Conservation (phyloP, 2,888 invertebrate genomes). For the Diarsia dahlii region DNA sequence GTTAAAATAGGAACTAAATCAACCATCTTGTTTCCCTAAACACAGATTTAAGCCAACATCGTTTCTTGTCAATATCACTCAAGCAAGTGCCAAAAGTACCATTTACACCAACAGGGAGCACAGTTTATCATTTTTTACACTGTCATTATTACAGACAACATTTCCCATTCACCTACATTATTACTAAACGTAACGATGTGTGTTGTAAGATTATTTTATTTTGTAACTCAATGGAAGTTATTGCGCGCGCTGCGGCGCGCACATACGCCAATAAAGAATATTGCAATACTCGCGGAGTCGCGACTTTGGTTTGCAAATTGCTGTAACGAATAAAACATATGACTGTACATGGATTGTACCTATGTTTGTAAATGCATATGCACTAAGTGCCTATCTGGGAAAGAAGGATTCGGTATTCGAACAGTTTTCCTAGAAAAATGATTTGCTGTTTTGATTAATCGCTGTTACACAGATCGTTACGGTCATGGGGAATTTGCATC, state of each 20-base stretch:
- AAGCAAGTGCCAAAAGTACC: neutral
- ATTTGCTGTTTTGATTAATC: constrained; percentile 8
- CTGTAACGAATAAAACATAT: neutral
- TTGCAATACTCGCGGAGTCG: constrained; percentile 44
- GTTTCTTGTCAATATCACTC: neutral
- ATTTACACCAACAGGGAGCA: no score
- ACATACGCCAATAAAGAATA: constrained; percentile 46
- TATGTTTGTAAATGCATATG: constrained; percentile 14
- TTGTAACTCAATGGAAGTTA: constrained; percentile 50
- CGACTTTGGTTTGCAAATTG: constrained; percentile 48
- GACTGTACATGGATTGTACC: no score
- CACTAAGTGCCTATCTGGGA: neutral
- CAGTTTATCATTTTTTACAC: constrained; percentile 7
- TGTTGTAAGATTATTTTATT: constrained; percentile 59
- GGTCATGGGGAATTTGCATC: constrained; percentile 21
- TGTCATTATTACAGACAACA: constrained; percentile 12
- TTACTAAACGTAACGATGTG: constrained; percentile 48
- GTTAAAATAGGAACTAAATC: neutral
- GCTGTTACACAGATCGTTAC: neutral
- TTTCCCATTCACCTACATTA: constrained; percentile 43
- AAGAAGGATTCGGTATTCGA: neutral
- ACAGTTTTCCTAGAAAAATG: neutral
- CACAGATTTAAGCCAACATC: neutral
- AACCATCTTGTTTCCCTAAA: neutral
- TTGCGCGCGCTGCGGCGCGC: constrained; percentile 54